Evolutionary conservation across 2,113 vertebrate species (phyloP).

Genomic region (Calidris pugnax): DNA sequence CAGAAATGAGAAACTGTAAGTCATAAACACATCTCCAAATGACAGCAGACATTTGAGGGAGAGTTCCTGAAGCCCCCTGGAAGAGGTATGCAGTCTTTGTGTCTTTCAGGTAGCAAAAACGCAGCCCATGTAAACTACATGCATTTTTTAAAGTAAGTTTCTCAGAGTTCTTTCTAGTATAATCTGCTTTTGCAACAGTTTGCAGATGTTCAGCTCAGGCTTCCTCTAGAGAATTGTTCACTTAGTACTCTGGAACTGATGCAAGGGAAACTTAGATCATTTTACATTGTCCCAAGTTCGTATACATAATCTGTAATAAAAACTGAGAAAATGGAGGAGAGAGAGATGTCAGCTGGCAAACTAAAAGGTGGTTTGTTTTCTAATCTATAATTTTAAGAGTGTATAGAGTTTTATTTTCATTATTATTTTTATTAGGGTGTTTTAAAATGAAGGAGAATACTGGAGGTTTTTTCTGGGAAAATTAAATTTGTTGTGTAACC

Average conservation of each 20-base stretch:
- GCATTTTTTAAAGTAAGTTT: not conserved
- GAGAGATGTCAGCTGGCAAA: not conserved
- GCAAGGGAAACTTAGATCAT: conserved; percentile 33
- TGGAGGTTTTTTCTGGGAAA: not conserved
- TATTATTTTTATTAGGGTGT: not conserved
- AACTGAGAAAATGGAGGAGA: not conserved
- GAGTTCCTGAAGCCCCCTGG: not conserved
- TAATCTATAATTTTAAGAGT: not conserved
- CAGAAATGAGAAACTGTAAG: not conserved
- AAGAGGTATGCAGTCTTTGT: not conserved
- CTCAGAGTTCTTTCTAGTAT: not conserved
- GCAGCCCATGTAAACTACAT: not conserved
- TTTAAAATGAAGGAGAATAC: not conserved
- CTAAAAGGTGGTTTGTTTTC: not conserved
- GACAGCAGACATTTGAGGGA: not conserved
- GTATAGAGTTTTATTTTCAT: not conserved
- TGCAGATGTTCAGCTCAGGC: conserved; percentile 29
- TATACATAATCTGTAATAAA: conserved; percentile 15
- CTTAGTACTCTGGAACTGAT: conserved; percentile 25
- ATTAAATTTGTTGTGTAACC: not conserved
- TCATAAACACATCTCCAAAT: not conserved
- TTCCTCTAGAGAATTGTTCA: conserved; percentile 21
- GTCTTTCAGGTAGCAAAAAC: not conserved
- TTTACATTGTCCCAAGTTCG: not conserved
- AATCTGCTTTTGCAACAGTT: conserved; percentile 11